phyloP scores from a whole-genome alignment of 2,888 invertebrate species.

The Proisotoma minuta region DNA sequence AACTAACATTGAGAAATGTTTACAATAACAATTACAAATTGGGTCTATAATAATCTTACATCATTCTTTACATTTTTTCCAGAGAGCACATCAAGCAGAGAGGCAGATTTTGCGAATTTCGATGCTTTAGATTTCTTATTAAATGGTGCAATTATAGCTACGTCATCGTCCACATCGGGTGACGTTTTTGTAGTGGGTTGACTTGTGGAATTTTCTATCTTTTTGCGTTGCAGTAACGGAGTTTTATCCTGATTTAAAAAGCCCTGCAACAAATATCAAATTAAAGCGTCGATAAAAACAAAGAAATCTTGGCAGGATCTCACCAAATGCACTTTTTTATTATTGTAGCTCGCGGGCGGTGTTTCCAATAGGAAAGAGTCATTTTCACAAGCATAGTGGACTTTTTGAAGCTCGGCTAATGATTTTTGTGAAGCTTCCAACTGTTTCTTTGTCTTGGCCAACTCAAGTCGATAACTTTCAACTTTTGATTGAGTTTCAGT shows the following conservation, averaged over 20 bases:
- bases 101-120: not conserved
- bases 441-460: slow-evolving; percentile 2
- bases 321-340: not conserved
- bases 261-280: not conserved
- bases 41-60: not conserved
- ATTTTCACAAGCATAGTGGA: slow-evolving; percentile 4
- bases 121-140: not conserved
- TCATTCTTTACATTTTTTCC: not conserved
- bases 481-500: slow-evolving; percentile 5
- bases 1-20: not conserved
- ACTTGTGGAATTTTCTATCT: not conserved
- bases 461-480: slow-evolving; percentile 11
- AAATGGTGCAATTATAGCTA: slow-evolving; percentile 6
- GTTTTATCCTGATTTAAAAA: not conserved
- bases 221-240: not conserved
- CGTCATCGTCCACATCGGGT: not conserved
- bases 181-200: not conserved
- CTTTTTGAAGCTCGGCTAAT: slow-evolving; percentile 12
- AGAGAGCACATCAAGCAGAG: not conserved
- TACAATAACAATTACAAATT: not conserved
- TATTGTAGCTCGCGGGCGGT: no score
- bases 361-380: no score
- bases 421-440: not conserved
- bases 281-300: not conserved
- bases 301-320: not conserved